Evolutionary conservation across 2,888 invertebrate species (phyloP).

Genomic region (Drosophila borealis): DNA sequence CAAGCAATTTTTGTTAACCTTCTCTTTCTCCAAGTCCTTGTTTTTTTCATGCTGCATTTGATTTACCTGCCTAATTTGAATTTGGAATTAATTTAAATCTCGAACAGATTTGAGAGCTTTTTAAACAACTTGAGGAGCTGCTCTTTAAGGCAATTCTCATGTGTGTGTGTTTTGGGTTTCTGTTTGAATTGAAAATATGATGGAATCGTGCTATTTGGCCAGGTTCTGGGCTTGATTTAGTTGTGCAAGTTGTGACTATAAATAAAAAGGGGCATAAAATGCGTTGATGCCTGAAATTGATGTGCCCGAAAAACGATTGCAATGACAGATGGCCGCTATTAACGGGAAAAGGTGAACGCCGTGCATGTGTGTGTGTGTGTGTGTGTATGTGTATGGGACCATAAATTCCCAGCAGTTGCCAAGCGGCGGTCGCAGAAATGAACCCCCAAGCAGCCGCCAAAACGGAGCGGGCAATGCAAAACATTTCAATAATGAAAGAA

Average conservation of each 20-base stretch:
- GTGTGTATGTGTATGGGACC: slow-evolving; percentile 3
- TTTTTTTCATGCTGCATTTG: no score
- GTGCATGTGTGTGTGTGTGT: neutral
- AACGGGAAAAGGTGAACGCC: slow-evolving; percentile 51
- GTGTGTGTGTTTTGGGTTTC: neutral
- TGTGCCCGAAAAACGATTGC: slow-evolving; percentile 63
- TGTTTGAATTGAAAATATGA: slow-evolving; percentile 46
- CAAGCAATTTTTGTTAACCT: no score
- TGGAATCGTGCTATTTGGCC: slow-evolving; percentile 20
- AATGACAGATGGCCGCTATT: slow-evolving; percentile 71
- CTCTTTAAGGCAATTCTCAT: slow-evolving; percentile 1
- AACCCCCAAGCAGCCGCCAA: slow-evolving; percentile 20
- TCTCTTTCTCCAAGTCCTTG: no score
- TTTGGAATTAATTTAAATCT: neutral
- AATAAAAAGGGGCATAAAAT: slow-evolving; percentile 47
- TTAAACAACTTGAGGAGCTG: neutral
- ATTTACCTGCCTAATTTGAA: neutral
- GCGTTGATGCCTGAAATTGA: slow-evolving; percentile 56
- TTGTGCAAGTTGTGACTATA: slow-evolving; percentile 45
- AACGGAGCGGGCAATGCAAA: slow-evolving; percentile 46
- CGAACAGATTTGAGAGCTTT: neutral
- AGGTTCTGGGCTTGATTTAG: slow-evolving; percentile 6
- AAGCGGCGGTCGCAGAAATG: slow-evolving; percentile 11
- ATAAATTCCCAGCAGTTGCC: slow-evolving; percentile 54
- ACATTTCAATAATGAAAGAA: slow-evolving; percentile 61